Conservation (phyloP, 2,888 invertebrate genomes). For the Pachymerium ferrugineum region DNA sequence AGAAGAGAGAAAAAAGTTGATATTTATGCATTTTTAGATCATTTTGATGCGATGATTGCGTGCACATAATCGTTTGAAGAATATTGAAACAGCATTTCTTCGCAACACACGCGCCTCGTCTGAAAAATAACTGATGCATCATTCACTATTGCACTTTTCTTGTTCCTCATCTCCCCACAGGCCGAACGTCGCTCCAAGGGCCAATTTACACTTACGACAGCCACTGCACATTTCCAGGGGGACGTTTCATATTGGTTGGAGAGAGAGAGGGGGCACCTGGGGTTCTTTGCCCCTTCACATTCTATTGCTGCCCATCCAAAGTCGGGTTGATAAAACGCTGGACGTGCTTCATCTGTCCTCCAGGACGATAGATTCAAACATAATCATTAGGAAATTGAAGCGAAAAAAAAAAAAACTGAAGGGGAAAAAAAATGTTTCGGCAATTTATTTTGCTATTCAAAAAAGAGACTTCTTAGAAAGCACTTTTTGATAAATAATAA, state of each 20-base stretch:
- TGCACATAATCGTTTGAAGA: slow-evolving; percentile 11
- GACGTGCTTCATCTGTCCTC: background rate
- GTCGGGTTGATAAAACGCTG: slow-evolving; percentile 9
- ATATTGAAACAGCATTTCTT: background rate
- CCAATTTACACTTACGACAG: slow-evolving; percentile 27
- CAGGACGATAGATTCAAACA: background rate
- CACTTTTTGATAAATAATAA: no score
- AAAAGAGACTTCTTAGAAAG: no score
- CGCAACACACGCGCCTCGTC: background rate
- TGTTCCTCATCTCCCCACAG: slow-evolving; percentile 23
- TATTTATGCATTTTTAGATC: no score
- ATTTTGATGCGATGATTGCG: background rate
- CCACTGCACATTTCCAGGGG: slow-evolving; percentile 19
- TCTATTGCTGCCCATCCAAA: slow-evolving; percentile 5
- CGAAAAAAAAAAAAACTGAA: no score
- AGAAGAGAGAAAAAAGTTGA: no score
- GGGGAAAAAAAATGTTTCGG: no score
- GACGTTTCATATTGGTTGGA: slow-evolving; percentile 20
- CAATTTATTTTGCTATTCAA: no score
- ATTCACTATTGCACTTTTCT: slow-evolving; percentile 20
- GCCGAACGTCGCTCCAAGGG: slow-evolving; percentile 22
- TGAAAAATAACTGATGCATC: slow-evolving; percentile 17
- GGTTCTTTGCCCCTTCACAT: background rate
- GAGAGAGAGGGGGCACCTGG: background rate
- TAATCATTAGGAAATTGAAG: slow-evolving; percentile 12